Evolutionary conservation across 2,888 invertebrate species (phyloP).

Genomic region (Caprella mutica): DNA sequence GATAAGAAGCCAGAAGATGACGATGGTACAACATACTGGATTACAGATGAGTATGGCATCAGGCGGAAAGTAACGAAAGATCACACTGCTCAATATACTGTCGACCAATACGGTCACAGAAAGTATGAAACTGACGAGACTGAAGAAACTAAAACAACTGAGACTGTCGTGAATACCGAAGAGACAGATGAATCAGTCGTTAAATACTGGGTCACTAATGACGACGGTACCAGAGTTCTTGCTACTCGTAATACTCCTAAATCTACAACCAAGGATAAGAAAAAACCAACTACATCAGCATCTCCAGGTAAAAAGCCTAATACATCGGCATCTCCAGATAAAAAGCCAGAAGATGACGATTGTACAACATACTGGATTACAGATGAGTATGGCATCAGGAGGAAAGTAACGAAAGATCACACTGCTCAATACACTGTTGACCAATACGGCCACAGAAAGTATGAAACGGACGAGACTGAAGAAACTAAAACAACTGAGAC

Average conservation of each 20-base stretch:
- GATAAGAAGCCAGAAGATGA: background rate
- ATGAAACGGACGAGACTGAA: background rate
- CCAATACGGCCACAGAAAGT: background rate
- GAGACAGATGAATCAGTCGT: too few species aligned
- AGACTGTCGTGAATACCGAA: background rate
- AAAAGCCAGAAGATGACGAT: background rate
- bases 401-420: background rate
- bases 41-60: conserved; percentile 7
- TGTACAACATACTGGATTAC: background rate
- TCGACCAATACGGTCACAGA: background rate
- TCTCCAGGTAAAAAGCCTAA: too few species aligned
- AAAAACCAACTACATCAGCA: too few species aligned
- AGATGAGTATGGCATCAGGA: background rate
- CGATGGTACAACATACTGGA: conserved; percentile 6
- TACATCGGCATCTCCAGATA: background rate
- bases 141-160: background rate
- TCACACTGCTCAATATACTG: background rate
- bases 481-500: too few species aligned
- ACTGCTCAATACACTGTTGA: background rate
- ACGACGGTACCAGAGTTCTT: too few species aligned
- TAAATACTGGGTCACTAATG: too few species aligned
- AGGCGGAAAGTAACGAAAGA: conserved; percentile 1
- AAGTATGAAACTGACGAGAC: background rate
- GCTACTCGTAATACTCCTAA: background rate
- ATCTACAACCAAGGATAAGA: too few species aligned